A percentile compares a stretch with the other conserved stretches of the same genome.
phyloP scores from a whole-genome alignment of 2,113 vertebrate species.

The Empidonax traillii region DNA sequence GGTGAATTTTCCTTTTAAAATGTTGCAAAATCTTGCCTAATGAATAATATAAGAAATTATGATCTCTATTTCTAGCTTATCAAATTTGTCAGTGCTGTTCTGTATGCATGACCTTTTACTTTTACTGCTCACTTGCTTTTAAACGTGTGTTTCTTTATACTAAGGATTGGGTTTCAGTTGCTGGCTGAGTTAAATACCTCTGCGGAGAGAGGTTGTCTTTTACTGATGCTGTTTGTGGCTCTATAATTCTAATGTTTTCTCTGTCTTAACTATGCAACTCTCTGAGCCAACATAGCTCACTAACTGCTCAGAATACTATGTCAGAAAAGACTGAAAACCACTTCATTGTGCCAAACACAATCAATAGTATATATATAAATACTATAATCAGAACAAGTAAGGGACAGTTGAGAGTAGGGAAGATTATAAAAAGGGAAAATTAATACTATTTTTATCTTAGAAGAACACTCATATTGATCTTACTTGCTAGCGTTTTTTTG shows the following conservation, averaged over 20 bases:
- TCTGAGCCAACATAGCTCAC: neutral
- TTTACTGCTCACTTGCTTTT: neutral
- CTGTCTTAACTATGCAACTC: neutral
- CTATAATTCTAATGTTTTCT: neutral
- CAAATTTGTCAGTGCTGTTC: rapidly evolving
- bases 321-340: neutral
- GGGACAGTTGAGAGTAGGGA: neutral
- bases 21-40: neutral
- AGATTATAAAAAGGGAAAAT: neutral
- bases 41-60: neutral
- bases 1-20: neutral
- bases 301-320: neutral
- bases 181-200: neutral
- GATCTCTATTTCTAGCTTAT: neutral
- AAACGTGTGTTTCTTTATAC: neutral
- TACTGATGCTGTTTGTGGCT: neutral
- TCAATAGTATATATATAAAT: neutral
- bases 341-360: neutral
- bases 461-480: neutral
- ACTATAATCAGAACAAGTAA: neutral
- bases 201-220: neutral
- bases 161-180: neutral
- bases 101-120: neutral
- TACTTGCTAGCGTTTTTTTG: neutral
- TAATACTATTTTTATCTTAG: neutral